Percentiles rank a stretch among this genome's conserved stretches.
Evolutionary conservation across 2,797 vertebrate genomes (phyloP).

Genomic region (Syngnathus rostellatus): DNA sequence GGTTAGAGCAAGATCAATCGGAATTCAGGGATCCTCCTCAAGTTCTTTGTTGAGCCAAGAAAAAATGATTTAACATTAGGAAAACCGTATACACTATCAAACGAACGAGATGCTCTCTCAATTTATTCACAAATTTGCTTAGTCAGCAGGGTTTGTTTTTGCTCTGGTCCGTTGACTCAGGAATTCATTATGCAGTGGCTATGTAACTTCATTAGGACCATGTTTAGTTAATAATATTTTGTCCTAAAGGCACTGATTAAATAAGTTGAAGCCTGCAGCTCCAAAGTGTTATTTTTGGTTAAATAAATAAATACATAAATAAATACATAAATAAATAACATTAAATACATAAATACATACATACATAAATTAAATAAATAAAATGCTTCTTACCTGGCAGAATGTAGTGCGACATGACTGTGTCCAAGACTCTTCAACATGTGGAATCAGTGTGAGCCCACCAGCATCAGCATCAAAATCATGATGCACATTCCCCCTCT

Average conservation of each 20-base stretch:
- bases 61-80: no score
- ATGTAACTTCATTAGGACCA: background rate
- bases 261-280: background rate
- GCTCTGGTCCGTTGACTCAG: background rate
- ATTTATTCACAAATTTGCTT: no score
- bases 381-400: conserved; percentile 4
- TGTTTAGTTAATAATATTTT: background rate
- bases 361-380: background rate
- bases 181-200: background rate
- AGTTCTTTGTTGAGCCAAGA: no score
- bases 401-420: conserved; percentile 6
- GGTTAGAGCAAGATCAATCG: no score
- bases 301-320: background rate
- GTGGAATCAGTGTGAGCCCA: background rate
- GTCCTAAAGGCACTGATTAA: background rate
- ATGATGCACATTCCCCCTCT: background rate
- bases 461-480: background rate
- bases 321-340: background rate
- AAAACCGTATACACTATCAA: no score
- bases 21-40: no score
- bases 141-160: no score
- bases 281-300: background rate
- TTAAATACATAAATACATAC: background rate
- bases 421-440: background rate
- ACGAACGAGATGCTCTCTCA: no score